phyloP scores from a whole-genome alignment of 2,797 vertebrate species.

The Cyprinella venusta region DNA sequence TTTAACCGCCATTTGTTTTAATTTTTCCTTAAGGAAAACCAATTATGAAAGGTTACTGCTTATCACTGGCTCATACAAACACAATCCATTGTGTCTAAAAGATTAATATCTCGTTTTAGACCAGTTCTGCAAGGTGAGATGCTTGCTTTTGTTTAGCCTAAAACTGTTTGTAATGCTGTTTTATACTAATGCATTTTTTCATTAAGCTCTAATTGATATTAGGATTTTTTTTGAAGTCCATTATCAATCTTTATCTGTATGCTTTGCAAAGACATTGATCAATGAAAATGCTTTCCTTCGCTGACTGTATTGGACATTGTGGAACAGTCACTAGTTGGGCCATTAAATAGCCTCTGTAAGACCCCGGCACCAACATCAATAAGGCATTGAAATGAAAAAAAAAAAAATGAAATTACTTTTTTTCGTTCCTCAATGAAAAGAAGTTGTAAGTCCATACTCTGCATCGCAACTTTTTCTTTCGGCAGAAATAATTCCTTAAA shows the following conservation, averaged over 20 bases:
- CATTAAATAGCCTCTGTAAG: constrained; percentile 76
- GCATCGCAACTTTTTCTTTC: constrained; percentile 61
- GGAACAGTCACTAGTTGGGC: constrained; percentile 66
- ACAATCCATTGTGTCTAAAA: constrained; percentile 67
- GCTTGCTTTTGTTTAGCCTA: constrained; percentile 58
- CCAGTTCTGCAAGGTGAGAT: constrained; percentile 54
- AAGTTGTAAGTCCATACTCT: constrained; percentile 60
- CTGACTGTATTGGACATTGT: constrained; percentile 77
- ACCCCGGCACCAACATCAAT: constrained; percentile 76
- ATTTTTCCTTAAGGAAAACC: constrained; percentile 72
- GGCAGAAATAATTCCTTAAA: constrained; percentile 67
- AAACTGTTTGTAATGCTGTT: constrained; percentile 68
- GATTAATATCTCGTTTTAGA: constrained; percentile 74
- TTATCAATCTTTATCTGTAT: constrained; percentile 83
- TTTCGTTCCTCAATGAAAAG: constrained; percentile 67
- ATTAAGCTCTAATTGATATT: constrained; percentile 78
- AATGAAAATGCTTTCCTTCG: constrained; percentile 81
- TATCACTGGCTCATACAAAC: constrained; percentile 73
- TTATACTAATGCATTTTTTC: constrained; percentile 66
- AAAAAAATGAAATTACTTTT: constrained; percentile 73
- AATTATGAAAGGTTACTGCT: constrained; percentile 76
- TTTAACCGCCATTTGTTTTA: constrained; percentile 75
- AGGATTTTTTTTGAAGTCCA: constrained; percentile 79
- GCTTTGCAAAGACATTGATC: constrained; percentile 77
- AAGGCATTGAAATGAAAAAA: constrained; percentile 75